Percentiles rank a stretch among this genome's conserved stretches.
Conservation (phyloP, 2,797 vertebrate genomes). For the Darevskia nairensis region DNA sequence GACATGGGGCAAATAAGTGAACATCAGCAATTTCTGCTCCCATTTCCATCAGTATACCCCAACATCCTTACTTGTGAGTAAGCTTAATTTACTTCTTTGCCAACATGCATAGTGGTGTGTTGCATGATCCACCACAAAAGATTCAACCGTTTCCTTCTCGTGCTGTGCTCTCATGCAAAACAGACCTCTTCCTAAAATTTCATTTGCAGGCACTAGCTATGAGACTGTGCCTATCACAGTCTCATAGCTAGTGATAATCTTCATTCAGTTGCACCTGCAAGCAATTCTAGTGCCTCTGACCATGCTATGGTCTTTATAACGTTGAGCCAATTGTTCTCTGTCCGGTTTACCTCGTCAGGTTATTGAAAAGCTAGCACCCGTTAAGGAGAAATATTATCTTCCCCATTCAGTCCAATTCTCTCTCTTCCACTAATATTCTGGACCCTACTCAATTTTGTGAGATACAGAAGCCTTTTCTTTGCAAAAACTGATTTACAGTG, state of each 20-base stretch:
- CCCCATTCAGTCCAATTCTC: not conserved
- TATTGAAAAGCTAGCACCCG: not conserved
- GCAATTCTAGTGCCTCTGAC: not conserved
- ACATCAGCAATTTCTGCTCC: too few relatives aligned
- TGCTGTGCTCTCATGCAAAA: not conserved
- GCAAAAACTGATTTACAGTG: not conserved
- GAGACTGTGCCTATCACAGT: not conserved
- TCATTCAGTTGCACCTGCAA: not conserved
- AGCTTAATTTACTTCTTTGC: not conserved
- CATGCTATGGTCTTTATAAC: not conserved
- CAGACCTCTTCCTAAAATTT: not conserved
- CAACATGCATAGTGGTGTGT: not conserved
- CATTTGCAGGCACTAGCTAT: not conserved
- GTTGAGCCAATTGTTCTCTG: not conserved
- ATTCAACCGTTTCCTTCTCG: not conserved
- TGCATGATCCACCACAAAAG: not conserved
- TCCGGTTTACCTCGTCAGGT: not conserved
- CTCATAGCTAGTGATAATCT: not conserved
- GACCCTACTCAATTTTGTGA: rapidly evolving
- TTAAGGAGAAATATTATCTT: not conserved
- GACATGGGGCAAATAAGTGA: too few relatives aligned
- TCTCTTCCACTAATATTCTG: not conserved
- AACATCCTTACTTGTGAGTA: not conserved
- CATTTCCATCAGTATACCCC: too few relatives aligned
- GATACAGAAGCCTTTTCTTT: not conserved